Conservation (phyloP, 2,797 vertebrate species). For the Amphiprion clarkii region DNA sequence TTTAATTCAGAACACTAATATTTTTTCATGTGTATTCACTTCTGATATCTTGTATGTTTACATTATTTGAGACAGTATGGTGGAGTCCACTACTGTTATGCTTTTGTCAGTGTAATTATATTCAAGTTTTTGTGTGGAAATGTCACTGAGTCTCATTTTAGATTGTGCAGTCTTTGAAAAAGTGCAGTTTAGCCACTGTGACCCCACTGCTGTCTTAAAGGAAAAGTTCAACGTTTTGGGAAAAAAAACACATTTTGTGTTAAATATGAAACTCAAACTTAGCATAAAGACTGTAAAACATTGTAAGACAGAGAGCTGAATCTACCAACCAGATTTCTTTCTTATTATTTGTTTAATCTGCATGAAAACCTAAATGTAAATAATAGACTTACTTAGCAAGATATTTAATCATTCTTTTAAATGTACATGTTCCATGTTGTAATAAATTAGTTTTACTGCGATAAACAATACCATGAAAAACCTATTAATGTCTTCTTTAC, state of each 20-base stretch:
- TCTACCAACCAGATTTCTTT: too few species aligned
- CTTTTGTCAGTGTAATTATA: not conserved
- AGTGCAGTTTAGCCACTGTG: not conserved
- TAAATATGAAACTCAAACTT: not conserved
- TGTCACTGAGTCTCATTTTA: not conserved
- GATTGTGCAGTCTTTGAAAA: not conserved
- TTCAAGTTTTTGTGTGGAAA: not conserved
- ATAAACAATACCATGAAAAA: too few species aligned
- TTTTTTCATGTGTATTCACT: constrained; percentile 12
- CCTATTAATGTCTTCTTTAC: too few species aligned
- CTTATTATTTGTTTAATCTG: too few species aligned
- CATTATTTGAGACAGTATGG: not conserved
- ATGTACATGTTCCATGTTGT: too few species aligned
- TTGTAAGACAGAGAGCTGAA: too few species aligned
- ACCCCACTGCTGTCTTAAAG: not conserved
- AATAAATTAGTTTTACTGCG: too few species aligned
- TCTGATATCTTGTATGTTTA: constrained; percentile 11
- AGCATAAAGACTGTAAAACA: not conserved
- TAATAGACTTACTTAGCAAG: too few species aligned
- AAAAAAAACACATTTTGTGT: too few species aligned
- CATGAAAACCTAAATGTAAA: too few species aligned
- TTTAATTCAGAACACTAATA: constrained; percentile 25
- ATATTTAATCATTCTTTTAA: too few species aligned
- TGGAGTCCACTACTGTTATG: not conserved
- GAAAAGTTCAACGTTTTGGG: not conserved